A percentile compares a stretch with the other conserved stretches of the same genome.
phyloP scores from a whole-genome alignment of 2,113 vertebrate genomes.

The Talpa occidentalis region DNA sequence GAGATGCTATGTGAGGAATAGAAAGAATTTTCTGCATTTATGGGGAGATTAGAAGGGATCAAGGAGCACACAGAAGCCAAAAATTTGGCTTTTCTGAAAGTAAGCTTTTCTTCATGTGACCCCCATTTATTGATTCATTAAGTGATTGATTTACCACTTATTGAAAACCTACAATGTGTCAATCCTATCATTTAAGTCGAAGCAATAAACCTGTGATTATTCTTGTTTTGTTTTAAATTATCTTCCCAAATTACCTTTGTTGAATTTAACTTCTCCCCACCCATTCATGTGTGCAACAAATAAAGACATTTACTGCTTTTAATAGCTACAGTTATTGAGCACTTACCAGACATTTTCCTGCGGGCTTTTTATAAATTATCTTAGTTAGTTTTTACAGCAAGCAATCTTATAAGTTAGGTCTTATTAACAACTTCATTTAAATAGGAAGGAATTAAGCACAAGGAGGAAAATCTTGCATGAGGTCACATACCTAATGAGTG shows the following conservation, averaged over 20 bases:
- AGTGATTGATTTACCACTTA: not conserved
- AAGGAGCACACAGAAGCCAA: not conserved
- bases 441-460: not conserved
- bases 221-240: not conserved
- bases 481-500: not conserved
- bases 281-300: not conserved
- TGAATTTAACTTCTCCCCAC: not conserved
- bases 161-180: not conserved
- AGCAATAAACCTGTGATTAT: not conserved
- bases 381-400: conserved; percentile 36
- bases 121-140: not conserved
- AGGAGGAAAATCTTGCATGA: not conserved
- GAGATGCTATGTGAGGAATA: not conserved
- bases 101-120: not conserved
- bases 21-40: not conserved
- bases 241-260: not conserved
- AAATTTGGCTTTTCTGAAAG: not conserved
- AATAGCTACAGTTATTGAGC: not conserved
- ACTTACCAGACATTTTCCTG: not conserved
- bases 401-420: not conserved
- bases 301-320: conserved; percentile 39
- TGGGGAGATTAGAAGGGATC: not conserved
- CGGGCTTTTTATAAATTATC: conserved; percentile 5
- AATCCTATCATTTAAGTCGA: not conserved
- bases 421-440: not conserved